phyloP scores from a whole-genome alignment of 2,113 vertebrate genomes.

The Chrysemys picta region DNA sequence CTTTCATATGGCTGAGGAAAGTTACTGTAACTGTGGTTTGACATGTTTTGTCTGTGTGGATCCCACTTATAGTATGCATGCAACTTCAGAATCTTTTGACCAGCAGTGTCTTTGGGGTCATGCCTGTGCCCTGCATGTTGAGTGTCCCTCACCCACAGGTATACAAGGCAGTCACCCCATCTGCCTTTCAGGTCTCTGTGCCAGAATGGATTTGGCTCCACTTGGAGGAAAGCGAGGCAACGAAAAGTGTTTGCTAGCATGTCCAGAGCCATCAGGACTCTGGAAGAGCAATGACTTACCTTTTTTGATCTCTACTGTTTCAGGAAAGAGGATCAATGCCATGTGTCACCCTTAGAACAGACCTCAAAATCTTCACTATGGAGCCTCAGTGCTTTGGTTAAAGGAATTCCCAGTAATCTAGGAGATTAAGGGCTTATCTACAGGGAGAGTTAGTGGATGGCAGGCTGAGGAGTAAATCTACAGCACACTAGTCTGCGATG shows the following conservation, averaged over 20 bases:
- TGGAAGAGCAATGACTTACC: background rate
- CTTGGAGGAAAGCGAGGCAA: constrained; percentile 12
- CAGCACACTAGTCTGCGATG: too few relatives aligned
- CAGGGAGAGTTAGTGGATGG: background rate
- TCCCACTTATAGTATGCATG: background rate
- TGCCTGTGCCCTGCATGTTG: background rate
- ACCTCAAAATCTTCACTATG: background rate
- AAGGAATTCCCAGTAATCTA: background rate
- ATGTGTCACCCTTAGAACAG: background rate
- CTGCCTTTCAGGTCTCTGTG: background rate
- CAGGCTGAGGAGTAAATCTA: too few relatives aligned
- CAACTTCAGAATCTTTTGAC: background rate
- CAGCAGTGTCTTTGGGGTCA: background rate
- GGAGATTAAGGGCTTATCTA: background rate
- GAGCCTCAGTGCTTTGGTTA: background rate
- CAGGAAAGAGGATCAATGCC: background rate
- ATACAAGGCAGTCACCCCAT: background rate
- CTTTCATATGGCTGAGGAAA: background rate
- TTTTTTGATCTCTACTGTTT: background rate
- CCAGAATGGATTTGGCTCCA: background rate
- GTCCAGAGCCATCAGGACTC: constrained; percentile 2
- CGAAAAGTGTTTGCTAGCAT: background rate
- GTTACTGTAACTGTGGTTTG: background rate
- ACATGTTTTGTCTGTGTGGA: background rate
- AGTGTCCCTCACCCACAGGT: background rate